These are phyloP conservation scores for Origma solitaria DNA, from an alignment of 2,113 vertebrate species.

Conservation along the genomic window DNA sequence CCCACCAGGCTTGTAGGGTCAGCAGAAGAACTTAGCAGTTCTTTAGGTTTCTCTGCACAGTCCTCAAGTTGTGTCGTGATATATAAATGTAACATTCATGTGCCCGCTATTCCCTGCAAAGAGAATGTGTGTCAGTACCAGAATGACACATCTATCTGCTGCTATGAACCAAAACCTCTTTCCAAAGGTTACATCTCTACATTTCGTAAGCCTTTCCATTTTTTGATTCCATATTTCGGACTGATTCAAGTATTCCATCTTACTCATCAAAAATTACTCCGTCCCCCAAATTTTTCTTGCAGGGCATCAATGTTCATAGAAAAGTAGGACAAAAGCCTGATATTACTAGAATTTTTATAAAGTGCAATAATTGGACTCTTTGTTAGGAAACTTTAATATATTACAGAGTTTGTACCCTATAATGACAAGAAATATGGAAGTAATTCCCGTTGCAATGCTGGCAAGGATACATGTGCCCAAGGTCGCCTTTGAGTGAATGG, in stretches of 20 bases:
- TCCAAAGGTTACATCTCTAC: background rate
- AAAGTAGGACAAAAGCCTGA: slow-evolving; percentile 68
- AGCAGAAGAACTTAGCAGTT: background rate
- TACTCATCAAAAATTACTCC: background rate
- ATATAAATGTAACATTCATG: background rate
- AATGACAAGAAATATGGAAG: slow-evolving; percentile 17
- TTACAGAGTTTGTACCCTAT: slow-evolving; percentile 54
- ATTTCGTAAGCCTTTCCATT: background rate
- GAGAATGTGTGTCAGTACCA: background rate
- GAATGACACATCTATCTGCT: background rate
- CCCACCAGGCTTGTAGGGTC: background rate
- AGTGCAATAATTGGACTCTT: slow-evolving; percentile 71
- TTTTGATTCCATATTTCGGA: slow-evolving; percentile 38
- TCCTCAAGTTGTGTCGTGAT: background rate
- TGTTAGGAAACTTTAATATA: slow-evolving; percentile 67
- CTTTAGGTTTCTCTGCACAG: background rate
- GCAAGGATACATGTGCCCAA: background rate
- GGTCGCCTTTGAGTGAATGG: slow-evolving; percentile 23
- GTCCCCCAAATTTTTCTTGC: slow-evolving; percentile 37
- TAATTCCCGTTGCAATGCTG: slow-evolving; percentile 33
- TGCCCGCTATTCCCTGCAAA: background rate
- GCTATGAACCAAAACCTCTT: background rate
- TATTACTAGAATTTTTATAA: slow-evolving; percentile 62
- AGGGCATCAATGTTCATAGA: slow-evolving; percentile 28
- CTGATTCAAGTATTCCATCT: background rate